phyloP scores from a whole-genome alignment of 1,140 invertebrate genomes.

The Drosophila ercepeae region DNA sequence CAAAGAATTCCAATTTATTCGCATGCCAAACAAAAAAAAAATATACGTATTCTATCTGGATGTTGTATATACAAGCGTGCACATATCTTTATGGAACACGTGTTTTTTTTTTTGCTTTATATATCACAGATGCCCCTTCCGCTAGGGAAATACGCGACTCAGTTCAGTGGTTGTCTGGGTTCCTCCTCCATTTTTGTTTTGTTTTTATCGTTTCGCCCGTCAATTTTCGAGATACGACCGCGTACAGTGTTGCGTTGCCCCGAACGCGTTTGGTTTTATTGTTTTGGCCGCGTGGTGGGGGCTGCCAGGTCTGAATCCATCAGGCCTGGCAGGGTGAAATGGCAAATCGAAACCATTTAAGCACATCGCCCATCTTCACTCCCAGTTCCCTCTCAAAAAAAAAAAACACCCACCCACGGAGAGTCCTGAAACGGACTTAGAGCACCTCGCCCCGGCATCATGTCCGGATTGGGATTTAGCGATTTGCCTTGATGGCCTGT shows the following conservation, averaged over 20 bases:
- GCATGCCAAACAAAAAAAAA: slow-evolving; percentile 53
- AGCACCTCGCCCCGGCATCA: slow-evolving; percentile 5
- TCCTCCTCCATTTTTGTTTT: slow-evolving; percentile 9
- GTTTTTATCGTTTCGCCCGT: slow-evolving; percentile 47
- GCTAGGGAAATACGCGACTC: slow-evolving; percentile 25
- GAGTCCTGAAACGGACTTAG: slow-evolving; percentile 15
- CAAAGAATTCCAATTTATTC: slow-evolving; percentile 64
- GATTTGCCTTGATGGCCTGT: slow-evolving; percentile 31
- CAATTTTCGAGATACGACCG: slow-evolving; percentile 57
- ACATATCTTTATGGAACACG: slow-evolving; percentile 59
- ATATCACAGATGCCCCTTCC: slow-evolving; percentile 17
- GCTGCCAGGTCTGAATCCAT: slow-evolving; percentile 43
- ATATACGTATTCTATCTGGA: slow-evolving; percentile 28
- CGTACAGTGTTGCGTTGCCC: slow-evolving; percentile 17
- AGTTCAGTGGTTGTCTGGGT: slow-evolving; percentile 23
- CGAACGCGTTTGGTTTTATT: slow-evolving; percentile 64
- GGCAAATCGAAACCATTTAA: slow-evolving; percentile 41
- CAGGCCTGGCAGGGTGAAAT: slow-evolving; percentile 23
- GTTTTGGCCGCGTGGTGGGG: slow-evolving; percentile 40
- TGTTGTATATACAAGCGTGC: slow-evolving; percentile 11
- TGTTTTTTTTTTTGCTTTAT: slow-evolving; percentile 45
- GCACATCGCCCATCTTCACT: background rate
- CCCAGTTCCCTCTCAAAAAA: background rate
- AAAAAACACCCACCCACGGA: slow-evolving; percentile 5
- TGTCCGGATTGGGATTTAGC: slow-evolving; percentile 20